Conservation (phyloP, 2,888 invertebrate species). For the Agriopis aurantiaria region DNA sequence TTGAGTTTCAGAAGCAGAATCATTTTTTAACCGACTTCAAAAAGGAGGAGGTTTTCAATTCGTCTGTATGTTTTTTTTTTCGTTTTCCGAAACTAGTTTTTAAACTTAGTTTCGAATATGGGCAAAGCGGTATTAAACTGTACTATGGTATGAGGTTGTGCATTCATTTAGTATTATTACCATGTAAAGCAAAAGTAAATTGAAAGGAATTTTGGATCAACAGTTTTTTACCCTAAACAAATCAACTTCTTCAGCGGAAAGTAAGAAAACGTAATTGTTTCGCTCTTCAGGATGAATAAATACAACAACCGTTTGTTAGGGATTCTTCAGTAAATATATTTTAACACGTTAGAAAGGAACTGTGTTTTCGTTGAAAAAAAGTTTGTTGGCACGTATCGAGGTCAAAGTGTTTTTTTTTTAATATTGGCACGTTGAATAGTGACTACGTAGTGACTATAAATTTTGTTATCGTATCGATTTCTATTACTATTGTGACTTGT, state of each 20-base stretch:
- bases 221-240: conserved; percentile 3
- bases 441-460: background rate
- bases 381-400: conserved; percentile 9
- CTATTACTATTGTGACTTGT: background rate
- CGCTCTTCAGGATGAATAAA: conserved; percentile 6
- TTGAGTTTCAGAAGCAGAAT: too few species aligned
- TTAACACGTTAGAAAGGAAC: conserved; percentile 5
- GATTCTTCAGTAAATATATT: conserved; percentile 10
- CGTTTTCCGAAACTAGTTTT: too few species aligned
- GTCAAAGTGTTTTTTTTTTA: conserved; percentile 2
- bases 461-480: background rate
- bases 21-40: too few species aligned
- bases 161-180: too few species aligned
- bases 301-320: conserved; percentile 5
- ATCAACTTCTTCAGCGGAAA: conserved; percentile 12
- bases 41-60: too few species aligned
- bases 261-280: conserved; percentile 6
- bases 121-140: too few species aligned
- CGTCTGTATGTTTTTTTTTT: too few species aligned
- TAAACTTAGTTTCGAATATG: too few species aligned
- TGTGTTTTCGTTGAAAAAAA: conserved; percentile 4
- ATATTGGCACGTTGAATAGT: background rate
- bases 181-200: background rate
- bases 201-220: background rate
- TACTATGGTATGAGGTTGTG: too few species aligned